phyloP scores from a whole-genome alignment of 2,113 vertebrate species.

The Bettongia penicillata region DNA sequence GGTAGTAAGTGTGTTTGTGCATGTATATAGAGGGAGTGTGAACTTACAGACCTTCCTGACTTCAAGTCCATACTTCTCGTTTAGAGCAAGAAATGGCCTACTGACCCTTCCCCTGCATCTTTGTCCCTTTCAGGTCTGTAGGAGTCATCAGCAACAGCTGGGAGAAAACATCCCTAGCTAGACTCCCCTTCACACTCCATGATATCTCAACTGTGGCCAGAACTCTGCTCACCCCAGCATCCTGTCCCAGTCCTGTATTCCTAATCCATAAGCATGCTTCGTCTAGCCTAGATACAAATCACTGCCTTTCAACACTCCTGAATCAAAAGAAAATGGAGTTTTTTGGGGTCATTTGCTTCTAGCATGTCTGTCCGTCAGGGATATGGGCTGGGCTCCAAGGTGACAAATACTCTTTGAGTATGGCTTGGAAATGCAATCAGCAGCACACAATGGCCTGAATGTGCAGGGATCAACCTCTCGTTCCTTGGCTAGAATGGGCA shows the following conservation, averaged over 20 bases:
- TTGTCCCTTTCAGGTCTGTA: not conserved
- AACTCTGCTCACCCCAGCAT: not conserved
- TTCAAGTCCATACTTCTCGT: not conserved
- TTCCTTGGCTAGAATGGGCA: not conserved
- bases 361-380: not conserved
- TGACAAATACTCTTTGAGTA: not conserved
- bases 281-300: not conserved
- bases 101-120: not conserved
- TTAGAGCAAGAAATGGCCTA: too few species aligned
- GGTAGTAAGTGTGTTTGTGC: too few species aligned
- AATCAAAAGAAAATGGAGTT: not conserved
- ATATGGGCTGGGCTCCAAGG: not conserved
- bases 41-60: not conserved
- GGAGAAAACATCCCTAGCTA: not conserved
- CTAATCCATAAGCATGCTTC: not conserved
- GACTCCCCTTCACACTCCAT: not conserved
- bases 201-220: not conserved
- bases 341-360: not conserved
- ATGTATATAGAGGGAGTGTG: not conserved
- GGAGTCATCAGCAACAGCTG: not conserved
- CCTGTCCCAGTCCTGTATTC: not conserved
- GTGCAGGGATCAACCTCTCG: not conserved
- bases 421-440: not conserved
- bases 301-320: not conserved
- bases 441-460: not conserved